Base-by-base conservation (phyloP, 2,797 vertebrate genomes). In the Zenarchopterus dispar region DNA sequence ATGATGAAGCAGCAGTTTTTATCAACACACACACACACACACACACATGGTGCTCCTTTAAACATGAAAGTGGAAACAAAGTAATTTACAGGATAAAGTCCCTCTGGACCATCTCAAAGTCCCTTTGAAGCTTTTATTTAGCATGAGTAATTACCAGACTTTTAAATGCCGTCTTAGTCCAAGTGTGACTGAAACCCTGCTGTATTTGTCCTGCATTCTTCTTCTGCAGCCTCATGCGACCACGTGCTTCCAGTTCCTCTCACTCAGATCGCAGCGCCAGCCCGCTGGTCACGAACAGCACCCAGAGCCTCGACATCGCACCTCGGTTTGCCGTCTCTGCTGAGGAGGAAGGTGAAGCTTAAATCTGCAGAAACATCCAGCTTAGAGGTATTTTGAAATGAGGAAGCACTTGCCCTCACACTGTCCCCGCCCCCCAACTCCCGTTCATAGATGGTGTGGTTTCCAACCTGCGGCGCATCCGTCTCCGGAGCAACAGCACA, bases 401-500 rank as follows among this genome's bases (percentile, higher is more conserved):
- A 5, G 8, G 21, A 21, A 11, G 9, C 18, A 4, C 9, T 22
- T 1, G 51, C 72, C 28, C 36, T 23, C 6, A 5, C 4, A 19
- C 13, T 18, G 67, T n/a, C n/a, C n/a, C 36, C 73, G 17, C 1
- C 18, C 52, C 7, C 3, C 0, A 6, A 7, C 13, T 23, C 17
- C n/a, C 22, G 0, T 21, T 62, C 16, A 1, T 33, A 90, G 89
- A 92, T 1, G 91, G 89, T 17, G 70, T 93, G 58, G 90, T 92
- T 39, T 88, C 85, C 63, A 93, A 91, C 75, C 85, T 97, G 78
- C 94, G 92, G 28, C 93, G 94, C 11, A 94, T 95, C 11, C 95
- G 96, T 11, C 92, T 97, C 0, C 93, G 96, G 16, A 98, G 96
- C 83, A 98, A 97, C 90, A 97, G 96, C 82, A 96, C 94, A 0